Evolutionary conservation across 2,113 vertebrate genomes (phyloP).

Genomic region (Pomatostomus ruficeps): DNA sequence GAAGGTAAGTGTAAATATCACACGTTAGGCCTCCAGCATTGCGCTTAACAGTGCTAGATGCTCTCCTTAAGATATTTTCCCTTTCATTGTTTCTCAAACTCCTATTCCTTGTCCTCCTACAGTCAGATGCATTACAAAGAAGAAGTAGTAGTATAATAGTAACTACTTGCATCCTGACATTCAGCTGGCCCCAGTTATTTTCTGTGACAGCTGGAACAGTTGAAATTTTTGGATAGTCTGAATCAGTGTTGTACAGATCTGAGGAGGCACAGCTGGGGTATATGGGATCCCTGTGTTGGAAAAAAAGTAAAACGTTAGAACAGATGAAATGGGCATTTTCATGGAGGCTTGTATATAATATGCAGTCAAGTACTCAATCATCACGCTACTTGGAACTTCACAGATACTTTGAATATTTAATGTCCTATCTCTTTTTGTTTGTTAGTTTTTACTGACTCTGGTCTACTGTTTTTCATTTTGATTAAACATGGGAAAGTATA

Average conservation of each 20-base stretch:
- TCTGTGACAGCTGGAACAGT: slow-evolving; percentile 48
- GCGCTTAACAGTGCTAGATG: slow-evolving; percentile 74
- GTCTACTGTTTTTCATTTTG: background rate
- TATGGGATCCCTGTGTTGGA: slow-evolving; percentile 49
- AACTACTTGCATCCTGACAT: slow-evolving; percentile 81
- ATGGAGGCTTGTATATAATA: background rate
- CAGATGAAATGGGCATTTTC: background rate
- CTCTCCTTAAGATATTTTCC: slow-evolving; percentile 53
- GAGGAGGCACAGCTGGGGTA: slow-evolving; percentile 65
- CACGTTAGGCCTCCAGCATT: slow-evolving; percentile 75
- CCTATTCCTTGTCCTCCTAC: slow-evolving; percentile 69
- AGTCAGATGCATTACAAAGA: slow-evolving; percentile 74
- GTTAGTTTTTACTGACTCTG: background rate
- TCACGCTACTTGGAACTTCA: background rate
- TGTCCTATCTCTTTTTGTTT: background rate
- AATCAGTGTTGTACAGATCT: slow-evolving; percentile 49
- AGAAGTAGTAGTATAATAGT: slow-evolving; percentile 76
- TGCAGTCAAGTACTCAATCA: background rate
- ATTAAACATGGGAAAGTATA: background rate
- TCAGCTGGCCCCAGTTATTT: slow-evolving; percentile 61
- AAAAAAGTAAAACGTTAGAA: slow-evolving; percentile 37
- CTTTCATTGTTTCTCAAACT: slow-evolving; percentile 52
- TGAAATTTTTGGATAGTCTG: slow-evolving; percentile 32
- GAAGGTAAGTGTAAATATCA: slow-evolving; percentile 81
- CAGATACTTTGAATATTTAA: background rate